These are phyloP conservation scores for Drosophila arizonae DNA, from an alignment of 1,140 invertebrate species.

Conservation along the genomic window DNA sequence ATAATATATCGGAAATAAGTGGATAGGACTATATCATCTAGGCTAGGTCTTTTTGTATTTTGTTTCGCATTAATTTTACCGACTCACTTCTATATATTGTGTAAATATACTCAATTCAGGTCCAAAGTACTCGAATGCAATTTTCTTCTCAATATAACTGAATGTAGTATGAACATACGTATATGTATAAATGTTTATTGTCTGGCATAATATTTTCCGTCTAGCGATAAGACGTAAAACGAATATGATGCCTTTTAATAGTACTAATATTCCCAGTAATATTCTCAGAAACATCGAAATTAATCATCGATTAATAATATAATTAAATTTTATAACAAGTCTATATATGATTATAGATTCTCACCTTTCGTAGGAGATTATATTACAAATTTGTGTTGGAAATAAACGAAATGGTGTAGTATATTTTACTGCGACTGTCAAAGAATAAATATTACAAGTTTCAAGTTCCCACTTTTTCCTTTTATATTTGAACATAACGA, in stretches of 20 bases:
- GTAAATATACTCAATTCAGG: not conserved
- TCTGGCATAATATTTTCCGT: conserved; percentile 18
- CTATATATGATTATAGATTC: not conserved
- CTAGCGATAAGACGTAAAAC: conserved; percentile 15
- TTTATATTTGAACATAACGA: no score
- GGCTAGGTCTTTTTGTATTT: no score
- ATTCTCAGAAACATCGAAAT: not conserved
- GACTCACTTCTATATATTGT: not conserved
- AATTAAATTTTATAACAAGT: not conserved
- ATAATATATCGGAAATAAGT: no score
- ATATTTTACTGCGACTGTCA: no score
- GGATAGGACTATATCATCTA: no score
- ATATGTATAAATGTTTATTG: conserved; percentile 15
- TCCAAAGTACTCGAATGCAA: conserved; percentile 24
- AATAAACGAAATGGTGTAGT: no score
- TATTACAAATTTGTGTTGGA: not conserved
- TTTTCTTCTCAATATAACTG: conserved; percentile 4
- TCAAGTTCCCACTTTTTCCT: no score
- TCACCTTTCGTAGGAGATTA: not conserved
- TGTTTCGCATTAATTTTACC: not conserved
- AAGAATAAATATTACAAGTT: no score
- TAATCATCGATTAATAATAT: not conserved
- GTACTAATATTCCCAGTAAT: not conserved
- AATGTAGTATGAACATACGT: not conserved
- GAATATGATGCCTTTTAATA: not conserved